Base-by-base conservation (phyloP, 2,113 vertebrate genomes). In the Dolichallabes microphthalmus region DNA sequence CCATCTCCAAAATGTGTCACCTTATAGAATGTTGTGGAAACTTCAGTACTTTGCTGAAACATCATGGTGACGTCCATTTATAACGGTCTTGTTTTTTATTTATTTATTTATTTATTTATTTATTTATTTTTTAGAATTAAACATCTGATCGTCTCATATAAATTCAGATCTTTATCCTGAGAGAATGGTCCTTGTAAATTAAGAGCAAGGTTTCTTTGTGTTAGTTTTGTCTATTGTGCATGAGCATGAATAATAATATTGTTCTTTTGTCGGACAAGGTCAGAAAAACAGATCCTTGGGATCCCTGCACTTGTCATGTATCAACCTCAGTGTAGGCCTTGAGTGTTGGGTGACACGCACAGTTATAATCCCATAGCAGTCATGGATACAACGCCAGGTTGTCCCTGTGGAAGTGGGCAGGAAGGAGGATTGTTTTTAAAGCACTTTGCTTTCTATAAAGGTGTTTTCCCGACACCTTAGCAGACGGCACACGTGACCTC, bases 381-480 rank as follows among this genome's bases (percentile, higher is more conserved):
- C 50, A 79, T 17, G 27, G 25, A 25, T 74, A 63, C 60, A 85
- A 60, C 39, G 32, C 66, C 10, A 69, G 85, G 68, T 45, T 80
- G 79, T 69, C 60, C 39, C 30, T 20, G 69, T 84, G 84, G 73
- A 88, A 82, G 60, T 30, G 8, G 63, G 79, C 85, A 86, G 86
- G 82, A 90, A 88, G 81, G 30, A 69, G 27, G 27, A 55, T 79
- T 74, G 25, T 74, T 86, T 86, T 81, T 81, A 73, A 55, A 86
- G 86, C 79, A 82, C 66, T 85, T 80, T 63, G 68, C 52, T 25
- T 57, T 8, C 1, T 71, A 61, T 63, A 75, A 61, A 80, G 55
- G 39, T 86, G 86, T 84, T 82, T 82, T 86, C 86, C 78, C 84
- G 84, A 88, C 87, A 87, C 84, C 82, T 88, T 50, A 17, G 82